Conservation (phyloP, 2,797 vertebrate genomes). For the Monodelphis domestica region DNA sequence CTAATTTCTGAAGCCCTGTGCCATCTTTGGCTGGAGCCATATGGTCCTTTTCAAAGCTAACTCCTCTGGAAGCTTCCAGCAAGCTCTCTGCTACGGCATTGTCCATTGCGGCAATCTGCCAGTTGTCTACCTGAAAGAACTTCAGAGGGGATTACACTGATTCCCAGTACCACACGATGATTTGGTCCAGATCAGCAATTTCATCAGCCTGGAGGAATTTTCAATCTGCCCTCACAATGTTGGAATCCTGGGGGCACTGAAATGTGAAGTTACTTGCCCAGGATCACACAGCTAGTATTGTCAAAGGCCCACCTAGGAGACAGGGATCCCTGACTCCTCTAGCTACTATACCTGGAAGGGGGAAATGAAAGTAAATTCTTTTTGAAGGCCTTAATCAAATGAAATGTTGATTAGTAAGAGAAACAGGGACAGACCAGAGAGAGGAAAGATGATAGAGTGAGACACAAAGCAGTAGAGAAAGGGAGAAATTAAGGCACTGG, state of each 20-base stretch:
- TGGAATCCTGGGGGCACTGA: neutral
- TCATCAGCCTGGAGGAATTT: neutral
- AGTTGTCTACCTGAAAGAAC: slow-evolving; percentile 71
- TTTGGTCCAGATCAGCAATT: neutral
- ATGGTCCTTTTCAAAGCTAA: neutral
- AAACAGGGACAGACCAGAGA: neutral
- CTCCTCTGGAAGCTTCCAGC: neutral
- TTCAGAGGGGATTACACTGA: neutral
- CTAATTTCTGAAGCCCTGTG: neutral
- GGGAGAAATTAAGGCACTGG: neutral
- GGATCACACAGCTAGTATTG: neutral
- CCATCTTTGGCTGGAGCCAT: neutral
- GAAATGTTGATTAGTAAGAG: neutral
- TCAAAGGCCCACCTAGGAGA: neutral
- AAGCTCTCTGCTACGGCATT: slow-evolving; percentile 75
- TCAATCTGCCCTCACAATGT: neutral
- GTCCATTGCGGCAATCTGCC: slow-evolving; percentile 75
- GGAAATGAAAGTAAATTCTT: slow-evolving; percentile 37
- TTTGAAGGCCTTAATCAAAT: accelerated
- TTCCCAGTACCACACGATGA: neutral
- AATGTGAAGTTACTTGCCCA: neutral
- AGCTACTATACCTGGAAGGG: neutral
- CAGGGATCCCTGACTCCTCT: neutral
- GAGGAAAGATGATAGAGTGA: neutral
- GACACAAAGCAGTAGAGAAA: neutral